Percentiles rank a stretch among this genome's conserved stretches.
These are phyloP conservation scores for Cantharis rustica DNA, from an alignment of 2,888 invertebrate genomes.

Conservation along the genomic window DNA sequence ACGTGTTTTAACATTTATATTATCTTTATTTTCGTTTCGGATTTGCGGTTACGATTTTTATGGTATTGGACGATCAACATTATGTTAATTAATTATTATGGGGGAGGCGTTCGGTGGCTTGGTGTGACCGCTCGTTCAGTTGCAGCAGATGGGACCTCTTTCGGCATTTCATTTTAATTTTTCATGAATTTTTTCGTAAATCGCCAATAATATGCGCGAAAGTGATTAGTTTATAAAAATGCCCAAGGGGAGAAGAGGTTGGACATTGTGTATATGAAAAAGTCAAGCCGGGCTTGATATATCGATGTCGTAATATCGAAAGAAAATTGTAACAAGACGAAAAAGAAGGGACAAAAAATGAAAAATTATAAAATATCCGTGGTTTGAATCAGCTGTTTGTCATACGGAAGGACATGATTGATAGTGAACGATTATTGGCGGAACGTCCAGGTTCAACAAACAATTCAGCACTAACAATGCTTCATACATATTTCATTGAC, in stretches of 20 bases:
- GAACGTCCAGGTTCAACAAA: slow-evolving; percentile 33
- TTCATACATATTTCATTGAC: slow-evolving; percentile 44
- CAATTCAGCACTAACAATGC: slow-evolving; percentile 40
- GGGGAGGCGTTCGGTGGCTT: neutral
- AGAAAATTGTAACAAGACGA: slow-evolving; percentile 20
- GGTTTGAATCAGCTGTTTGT: slow-evolving; percentile 41
- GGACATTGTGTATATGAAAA: slow-evolving; percentile 6
- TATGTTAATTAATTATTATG: neutral
- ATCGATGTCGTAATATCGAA: slow-evolving; percentile 18
- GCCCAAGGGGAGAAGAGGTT: neutral
- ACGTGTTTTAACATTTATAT: neutral
- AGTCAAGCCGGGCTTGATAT: slow-evolving; percentile 8
- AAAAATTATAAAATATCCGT: slow-evolving; percentile 34
- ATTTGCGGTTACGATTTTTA: neutral
- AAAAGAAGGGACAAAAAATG: slow-evolving; percentile 29
- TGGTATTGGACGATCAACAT: neutral
- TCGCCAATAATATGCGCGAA: neutral
- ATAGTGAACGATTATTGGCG: slow-evolving; percentile 43
- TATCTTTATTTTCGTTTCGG: neutral
- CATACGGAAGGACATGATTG: slow-evolving; percentile 42
- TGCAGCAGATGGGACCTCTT: too few relatives aligned
- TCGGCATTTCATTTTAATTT: too few relatives aligned
- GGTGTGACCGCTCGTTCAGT: neutral
- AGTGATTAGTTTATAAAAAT: slow-evolving; percentile 3
- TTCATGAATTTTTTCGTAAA: too few relatives aligned